Base-by-base conservation (phyloP, 2,888 invertebrate genomes). In the Dysmachus trigonus region DNA sequence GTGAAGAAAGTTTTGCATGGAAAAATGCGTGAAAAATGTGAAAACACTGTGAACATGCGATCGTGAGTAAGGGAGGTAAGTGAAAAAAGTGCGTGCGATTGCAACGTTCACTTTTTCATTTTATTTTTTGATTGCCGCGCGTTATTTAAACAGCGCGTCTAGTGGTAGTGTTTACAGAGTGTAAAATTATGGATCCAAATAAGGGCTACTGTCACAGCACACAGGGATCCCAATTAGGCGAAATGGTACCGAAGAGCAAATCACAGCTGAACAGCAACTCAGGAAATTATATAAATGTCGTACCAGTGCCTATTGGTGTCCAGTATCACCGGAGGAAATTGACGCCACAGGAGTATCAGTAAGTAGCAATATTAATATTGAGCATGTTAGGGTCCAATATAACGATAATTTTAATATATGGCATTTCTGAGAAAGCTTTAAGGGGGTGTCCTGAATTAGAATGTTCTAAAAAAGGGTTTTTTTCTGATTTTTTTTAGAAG, bases 261-360 rank as follows among this genome's bases (percentile, higher is more conserved):
- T 88, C 89, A 88, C 88, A 89, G 86, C 87, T 89, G 86, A 89
- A 89, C 88, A 88, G 87, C 87, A 88, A 88, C 85, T 88, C 89
- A 88, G 89, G 90, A 87, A 92, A 91, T 89, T 92, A 91, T 88
- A 91, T 92, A 87, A 92, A 92, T 88, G 90, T 92, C 86, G 91
- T 92, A 90, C 90, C 92, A 62, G 91, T 91, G 87, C 91, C 92
- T 82, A 88, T 92, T 87, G 91, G 91, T 85, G 87, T 92, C 86
- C 92, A 92, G 88, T 92, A 92, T 89, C 91, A 92, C 89, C 91
- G 92, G 74, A 90, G 91, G 88, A 92, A 92, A 89, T 89, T 91
- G 87, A 89, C 91, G 87, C 89, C 91, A 85, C 92, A 92, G 87
- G 92, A 92, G 87, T 91, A 91, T 88, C 91, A 91, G 92, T 92